phyloP scores from a whole-genome alignment of 2,888 invertebrate genomes.

The Thymelicus acteon region DNA sequence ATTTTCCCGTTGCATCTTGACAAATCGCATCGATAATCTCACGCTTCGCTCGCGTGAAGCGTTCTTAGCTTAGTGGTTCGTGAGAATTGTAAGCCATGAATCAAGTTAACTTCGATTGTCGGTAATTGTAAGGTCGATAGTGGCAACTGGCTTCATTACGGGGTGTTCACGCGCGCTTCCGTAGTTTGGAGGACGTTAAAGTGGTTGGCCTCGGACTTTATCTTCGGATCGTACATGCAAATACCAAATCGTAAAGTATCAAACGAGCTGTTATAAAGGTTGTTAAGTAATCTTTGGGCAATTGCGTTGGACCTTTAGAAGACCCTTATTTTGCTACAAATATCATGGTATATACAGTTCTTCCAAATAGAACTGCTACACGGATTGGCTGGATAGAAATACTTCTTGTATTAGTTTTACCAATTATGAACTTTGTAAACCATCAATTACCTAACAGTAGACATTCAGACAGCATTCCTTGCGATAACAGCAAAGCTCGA shows the following conservation, averaged over 20 bases:
- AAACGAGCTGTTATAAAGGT: neutral
- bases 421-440: constrained; percentile 4
- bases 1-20: constrained; percentile 53
- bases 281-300: neutral
- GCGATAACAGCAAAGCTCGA: neutral
- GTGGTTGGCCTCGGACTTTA: neutral
- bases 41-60: constrained; percentile 14
- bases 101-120: constrained; percentile 9
- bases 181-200: constrained; percentile 1
- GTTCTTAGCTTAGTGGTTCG: constrained; percentile 4
- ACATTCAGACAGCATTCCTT: neutral
- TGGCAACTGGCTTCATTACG: neutral
- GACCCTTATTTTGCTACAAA: too few species aligned
- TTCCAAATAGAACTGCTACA: too few species aligned
- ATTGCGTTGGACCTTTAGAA: too few species aligned
- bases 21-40: constrained; percentile 54
- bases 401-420: neutral
- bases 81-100: constrained; percentile 9
- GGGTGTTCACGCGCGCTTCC: constrained; percentile 5
- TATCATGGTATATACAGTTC: too few species aligned
- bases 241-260: neutral
- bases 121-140: constrained; percentile 4
- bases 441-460: constrained; percentile 17
- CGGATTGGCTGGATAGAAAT: neutral
- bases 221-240: neutral